Conservation (phyloP, 2,113 vertebrate genomes). For the Aphyosemion australe region DNA sequence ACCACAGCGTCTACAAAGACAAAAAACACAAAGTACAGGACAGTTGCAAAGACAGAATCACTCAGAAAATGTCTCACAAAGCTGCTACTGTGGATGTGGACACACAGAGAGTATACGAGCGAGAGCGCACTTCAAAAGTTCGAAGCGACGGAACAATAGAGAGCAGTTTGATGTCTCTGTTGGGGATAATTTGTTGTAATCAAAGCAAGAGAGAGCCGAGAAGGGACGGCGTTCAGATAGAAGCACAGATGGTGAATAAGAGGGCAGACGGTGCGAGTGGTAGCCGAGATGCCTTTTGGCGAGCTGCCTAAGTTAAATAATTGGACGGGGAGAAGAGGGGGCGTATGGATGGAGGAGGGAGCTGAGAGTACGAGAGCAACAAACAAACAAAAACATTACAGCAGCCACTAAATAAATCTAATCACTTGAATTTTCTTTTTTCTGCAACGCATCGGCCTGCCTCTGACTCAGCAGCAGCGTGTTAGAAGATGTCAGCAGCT, state of each 20-base stretch:
- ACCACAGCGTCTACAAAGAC: slow-evolving; percentile 62
- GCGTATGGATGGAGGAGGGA: slow-evolving; percentile 34
- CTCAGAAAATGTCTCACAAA: slow-evolving; percentile 6
- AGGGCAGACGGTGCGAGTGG: slow-evolving; percentile 66
- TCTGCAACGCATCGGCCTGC: neutral
- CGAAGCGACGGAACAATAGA: slow-evolving; percentile 43
- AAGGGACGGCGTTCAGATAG: slow-evolving; percentile 51
- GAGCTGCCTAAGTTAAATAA: slow-evolving; percentile 67
- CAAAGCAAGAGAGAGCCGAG: slow-evolving; percentile 62
- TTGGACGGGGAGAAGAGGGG: slow-evolving; percentile 60
- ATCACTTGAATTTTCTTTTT: slow-evolving; percentile 38
- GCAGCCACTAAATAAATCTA: slow-evolving; percentile 25
- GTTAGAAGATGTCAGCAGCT: slow-evolving; percentile 14
- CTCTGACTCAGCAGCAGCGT: slow-evolving; percentile 27
- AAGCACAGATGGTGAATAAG: slow-evolving; percentile 70
- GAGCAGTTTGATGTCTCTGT: slow-evolving; percentile 55
- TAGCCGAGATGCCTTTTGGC: slow-evolving; percentile 59
- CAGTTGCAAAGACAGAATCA: slow-evolving; percentile 7
- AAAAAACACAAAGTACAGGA: slow-evolving; percentile 1
- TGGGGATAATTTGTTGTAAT: slow-evolving; percentile 70
- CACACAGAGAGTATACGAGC: neutral
- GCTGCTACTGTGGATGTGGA: slow-evolving; percentile 4
- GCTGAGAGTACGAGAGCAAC: slow-evolving; percentile 41
- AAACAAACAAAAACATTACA: slow-evolving; percentile 57
- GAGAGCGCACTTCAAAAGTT: slow-evolving; percentile 39